These are phyloP conservation scores for Camelus dromedarius DNA, from an alignment of 2,113 vertebrate genomes.

Conservation along the genomic window DNA sequence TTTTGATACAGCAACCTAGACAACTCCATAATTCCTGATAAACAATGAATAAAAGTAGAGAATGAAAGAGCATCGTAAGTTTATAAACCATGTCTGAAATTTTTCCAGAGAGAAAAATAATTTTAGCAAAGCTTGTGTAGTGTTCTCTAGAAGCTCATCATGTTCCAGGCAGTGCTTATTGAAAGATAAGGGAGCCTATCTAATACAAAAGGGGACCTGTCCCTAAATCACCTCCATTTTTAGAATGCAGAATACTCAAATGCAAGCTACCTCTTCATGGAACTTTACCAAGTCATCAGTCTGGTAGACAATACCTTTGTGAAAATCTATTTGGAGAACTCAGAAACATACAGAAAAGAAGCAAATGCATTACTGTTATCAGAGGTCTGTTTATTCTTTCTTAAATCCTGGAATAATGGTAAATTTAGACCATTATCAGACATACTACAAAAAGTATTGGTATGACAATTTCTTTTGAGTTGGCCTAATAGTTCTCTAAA, in stretches of 20 bases:
- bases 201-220: background rate
- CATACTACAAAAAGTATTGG: background rate
- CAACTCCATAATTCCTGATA: background rate
- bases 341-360: background rate
- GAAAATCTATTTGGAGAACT: background rate
- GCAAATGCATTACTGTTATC: background rate
- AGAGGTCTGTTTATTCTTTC: background rate
- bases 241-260: background rate
- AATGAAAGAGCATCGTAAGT: background rate
- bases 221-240: background rate
- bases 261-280: background rate
- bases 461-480: background rate
- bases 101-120: background rate
- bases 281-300: background rate
- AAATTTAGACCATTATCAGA: background rate
- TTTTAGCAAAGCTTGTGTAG: background rate
- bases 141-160: background rate
- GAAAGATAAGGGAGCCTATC: background rate
- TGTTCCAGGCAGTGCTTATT: background rate
- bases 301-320: background rate
- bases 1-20: background rate
- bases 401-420: background rate
- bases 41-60: background rate
- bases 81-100: background rate
- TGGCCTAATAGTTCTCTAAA: background rate